Conservation (phyloP, 2,113 vertebrate species). For the Dicaeum eximium region DNA sequence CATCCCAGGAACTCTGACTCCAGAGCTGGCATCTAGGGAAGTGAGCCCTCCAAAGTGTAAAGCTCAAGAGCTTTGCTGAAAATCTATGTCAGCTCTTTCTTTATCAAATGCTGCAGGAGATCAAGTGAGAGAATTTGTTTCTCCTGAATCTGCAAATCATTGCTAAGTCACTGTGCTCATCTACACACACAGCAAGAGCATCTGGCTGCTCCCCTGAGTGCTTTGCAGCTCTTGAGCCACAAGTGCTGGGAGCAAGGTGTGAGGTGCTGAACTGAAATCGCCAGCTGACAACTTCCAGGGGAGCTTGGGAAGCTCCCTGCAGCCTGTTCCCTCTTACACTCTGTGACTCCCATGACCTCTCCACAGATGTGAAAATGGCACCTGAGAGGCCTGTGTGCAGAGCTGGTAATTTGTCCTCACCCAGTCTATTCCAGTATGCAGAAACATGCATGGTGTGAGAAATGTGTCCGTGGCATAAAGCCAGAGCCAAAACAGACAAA, state of each 20-base stretch:
- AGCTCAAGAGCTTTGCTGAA: slow-evolving; percentile 4
- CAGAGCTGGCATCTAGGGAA: not conserved
- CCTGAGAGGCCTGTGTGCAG: slow-evolving; percentile 35
- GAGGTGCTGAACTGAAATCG: not conserved
- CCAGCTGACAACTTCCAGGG: slow-evolving; percentile 23
- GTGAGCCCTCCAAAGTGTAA: not conserved
- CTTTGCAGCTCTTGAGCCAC: not conserved
- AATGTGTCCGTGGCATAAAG: slow-evolving; percentile 71
- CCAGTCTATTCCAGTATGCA: slow-evolving; percentile 68
- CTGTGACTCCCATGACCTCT: not conserved
- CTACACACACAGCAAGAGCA: not conserved
- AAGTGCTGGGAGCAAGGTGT: not conserved
- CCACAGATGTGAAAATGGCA: slow-evolving; percentile 55
- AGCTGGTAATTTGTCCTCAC: slow-evolving; percentile 59
- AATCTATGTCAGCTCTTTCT: not conserved
- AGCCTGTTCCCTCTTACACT: slow-evolving; percentile 16
- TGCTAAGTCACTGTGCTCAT: not conserved
- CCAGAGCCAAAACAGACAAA: slow-evolving; percentile 77
- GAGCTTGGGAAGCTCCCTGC: slow-evolving; percentile 2
- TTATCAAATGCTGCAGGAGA: not conserved
- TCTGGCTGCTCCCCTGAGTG: not conserved
- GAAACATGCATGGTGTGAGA: slow-evolving; percentile 75
- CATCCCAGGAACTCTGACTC: not conserved
- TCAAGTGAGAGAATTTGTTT: not conserved
- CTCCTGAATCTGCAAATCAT: not conserved